Base-by-base conservation (phyloP, 2,113 vertebrate species). In the Gambusia holbrooki region DNA sequence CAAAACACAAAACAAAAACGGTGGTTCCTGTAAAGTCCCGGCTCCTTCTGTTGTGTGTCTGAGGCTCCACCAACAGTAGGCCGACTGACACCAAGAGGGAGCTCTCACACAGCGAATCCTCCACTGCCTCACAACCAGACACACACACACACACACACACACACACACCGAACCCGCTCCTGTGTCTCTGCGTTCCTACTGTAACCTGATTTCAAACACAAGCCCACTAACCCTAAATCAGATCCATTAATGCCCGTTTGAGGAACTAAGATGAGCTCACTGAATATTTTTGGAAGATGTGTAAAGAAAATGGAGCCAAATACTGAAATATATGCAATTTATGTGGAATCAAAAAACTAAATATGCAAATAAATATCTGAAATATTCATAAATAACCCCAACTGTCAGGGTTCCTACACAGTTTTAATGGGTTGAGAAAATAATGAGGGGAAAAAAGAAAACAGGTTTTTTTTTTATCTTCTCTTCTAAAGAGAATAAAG, bases 51-150 rank as follows among this genome's bases (percentile, higher is more conserved):
- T 19, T 22, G 42, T 69, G 78, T 74, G 45, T 75, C 11, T 30
- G 71, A 40, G 73, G 17, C 25, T 77, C 82, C 73, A 64, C 72
- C 27, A 79, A 84, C 89, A 88, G 77, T 86, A 66, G 88, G 74
- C 85, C 9, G 70, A 89, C 80, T 88, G 88, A 82, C 93, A 94
- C 92, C 92, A 94, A 95, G 94, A 95, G 94, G 94, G 94, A 93
- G 94, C 94, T 94, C 92, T 94, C 86, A 32, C 88, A 93, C 93
- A 89, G 90, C 90, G 58, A 92, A 93, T 93, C 80, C 64, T 62
- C 75, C 66, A 12, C 80, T 79, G 74, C 76, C 66, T 30, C 69
- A 10, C 33, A 30, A 51, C 40, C 66, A 60, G 35, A 28, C 79
- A 66, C 72, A 64, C 67, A 64, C 75, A 8, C 67, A 51, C 58